Base-by-base conservation (phyloP, 2,113 vertebrate species). In the Ramphastos sulfuratus region DNA sequence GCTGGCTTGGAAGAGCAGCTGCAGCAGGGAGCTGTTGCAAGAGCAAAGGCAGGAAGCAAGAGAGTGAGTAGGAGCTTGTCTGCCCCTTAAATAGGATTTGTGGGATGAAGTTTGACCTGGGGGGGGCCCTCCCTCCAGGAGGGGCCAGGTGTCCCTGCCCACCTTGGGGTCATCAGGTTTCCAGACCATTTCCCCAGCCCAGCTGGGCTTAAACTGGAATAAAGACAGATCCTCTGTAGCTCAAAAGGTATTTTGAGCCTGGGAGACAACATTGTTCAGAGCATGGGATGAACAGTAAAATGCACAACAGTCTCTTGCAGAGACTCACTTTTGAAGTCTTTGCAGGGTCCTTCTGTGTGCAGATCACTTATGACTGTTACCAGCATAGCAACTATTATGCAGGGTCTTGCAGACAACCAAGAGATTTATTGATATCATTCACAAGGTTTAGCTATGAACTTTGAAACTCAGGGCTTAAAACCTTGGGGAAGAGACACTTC, bases 241-340 rank as follows among this genome's bases (percentile, higher is more conserved):
- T 72, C 15, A 54, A 42, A 79, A 60, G 30, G 1, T 59, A 67
- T 85, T 74, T 63, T 21, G 3, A 81, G 35, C 54, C 21, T 19
- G 4, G 27, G 23, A 67, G 11, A 50, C 52, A 65, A 12, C 17
- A 17, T 46, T 39, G 11, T 35, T 33, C 59, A 48, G 65, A 74
- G 31, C 1, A 1, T 7, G 4, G 20, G 15, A 82, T 31, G 58
- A 28, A 24, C 7, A 44, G 28, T 17, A 70, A 31, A 0, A 0
- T 31, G 18, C 56, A 77, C 30, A 66, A 6, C 90, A 44, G 9
- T 39, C 70, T 65, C 30, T 7, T 73, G 28, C 12, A 76, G 25
- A 70, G 25, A 48, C 10, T 67, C 14, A 12, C 8, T 23, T 35
- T 61, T 5, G 1, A 33, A 85, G 42, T 12, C 52, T 39, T 52